Evolutionary conservation across 2,888 invertebrate genomes (phyloP).

Genomic region (Cheilosia impressa): DNA sequence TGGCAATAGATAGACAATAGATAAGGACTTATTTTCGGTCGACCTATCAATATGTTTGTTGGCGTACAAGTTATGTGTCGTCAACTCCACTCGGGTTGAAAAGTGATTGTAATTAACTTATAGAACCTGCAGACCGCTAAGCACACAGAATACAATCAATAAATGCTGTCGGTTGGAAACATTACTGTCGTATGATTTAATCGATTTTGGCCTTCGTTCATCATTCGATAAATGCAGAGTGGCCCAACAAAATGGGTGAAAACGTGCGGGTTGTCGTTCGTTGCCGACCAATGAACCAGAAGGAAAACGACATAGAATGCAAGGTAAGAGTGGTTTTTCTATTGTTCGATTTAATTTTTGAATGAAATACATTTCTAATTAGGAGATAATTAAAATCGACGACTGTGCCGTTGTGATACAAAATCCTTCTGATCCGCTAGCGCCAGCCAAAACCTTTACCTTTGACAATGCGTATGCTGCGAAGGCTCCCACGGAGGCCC

Average conservation of each 20-base stretch:
- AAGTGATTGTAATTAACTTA: not conserved
- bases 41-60: too few relatives aligned
- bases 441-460: slow-evolving; percentile 88
- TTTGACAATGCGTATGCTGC: slow-evolving; percentile 93
- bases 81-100: too few relatives aligned
- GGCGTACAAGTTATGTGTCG: too few relatives aligned
- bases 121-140: not conserved
- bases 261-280: slow-evolving; percentile 81
- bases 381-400: slow-evolving; percentile 89
- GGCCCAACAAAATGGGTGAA: slow-evolving; percentile 78
- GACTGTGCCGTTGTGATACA: slow-evolving; percentile 86
- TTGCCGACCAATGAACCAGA: slow-evolving; percentile 93
- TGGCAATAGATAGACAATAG: too few relatives aligned
- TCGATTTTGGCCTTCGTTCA: slow-evolving; percentile 39
- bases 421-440: slow-evolving; percentile 86
- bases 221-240: not conserved
- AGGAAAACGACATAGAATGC: slow-evolving; percentile 88
- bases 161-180: slow-evolving; percentile 9
- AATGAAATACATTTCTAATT: slow-evolving; percentile 26
- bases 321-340: slow-evolving; percentile 46
- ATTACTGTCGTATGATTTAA: not conserved
- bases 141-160: slow-evolving; percentile 15
- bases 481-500: slow-evolving; percentile 91
- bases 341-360: not conserved
- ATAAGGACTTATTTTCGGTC: too few relatives aligned